Conservation (phyloP, 2,888 invertebrate species). For the Athrips mouffetella region DNA sequence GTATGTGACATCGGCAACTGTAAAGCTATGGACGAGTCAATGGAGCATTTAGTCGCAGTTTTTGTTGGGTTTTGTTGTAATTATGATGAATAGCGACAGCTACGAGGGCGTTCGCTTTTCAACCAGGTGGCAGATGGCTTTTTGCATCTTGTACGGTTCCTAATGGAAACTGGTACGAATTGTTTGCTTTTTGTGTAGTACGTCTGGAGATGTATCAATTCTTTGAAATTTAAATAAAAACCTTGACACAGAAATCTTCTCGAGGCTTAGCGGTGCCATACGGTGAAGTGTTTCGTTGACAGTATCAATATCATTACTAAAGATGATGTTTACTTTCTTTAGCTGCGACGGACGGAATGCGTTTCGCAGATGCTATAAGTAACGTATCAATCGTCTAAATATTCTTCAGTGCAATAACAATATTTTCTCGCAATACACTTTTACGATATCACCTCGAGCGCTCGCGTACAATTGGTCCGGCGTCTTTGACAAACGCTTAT, state of each 20-base stretch:
- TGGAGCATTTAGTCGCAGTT: conserved; percentile 35
- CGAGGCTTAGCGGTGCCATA: not conserved
- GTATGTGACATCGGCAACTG: conserved; percentile 25
- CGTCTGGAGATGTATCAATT: not conserved
- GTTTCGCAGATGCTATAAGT: conserved; percentile 48
- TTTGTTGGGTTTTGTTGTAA: conserved; percentile 40
- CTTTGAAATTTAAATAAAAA: not conserved
- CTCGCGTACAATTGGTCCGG: conserved; percentile 47
- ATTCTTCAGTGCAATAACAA: conserved; percentile 52
- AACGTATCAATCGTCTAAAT: conserved; percentile 58
- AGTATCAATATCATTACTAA: conserved; percentile 34
- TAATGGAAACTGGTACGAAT: conserved; percentile 15
- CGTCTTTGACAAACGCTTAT: conserved; percentile 50
- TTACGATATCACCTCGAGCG: conserved; percentile 51
- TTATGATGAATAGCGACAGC: conserved; percentile 55
- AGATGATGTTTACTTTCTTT: conserved; percentile 58
- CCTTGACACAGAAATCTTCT: not conserved
- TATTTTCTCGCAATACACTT: conserved; percentile 59
- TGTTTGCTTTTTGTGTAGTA: conserved; percentile 9
- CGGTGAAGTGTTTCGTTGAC: conserved; percentile 16
- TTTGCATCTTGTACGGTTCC: conserved; percentile 24
- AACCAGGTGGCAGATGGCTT: conserved; percentile 41
- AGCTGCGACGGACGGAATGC: conserved; percentile 56
- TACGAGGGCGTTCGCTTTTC: conserved; percentile 44
- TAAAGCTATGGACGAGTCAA: conserved; percentile 29